These are phyloP conservation scores for Mercenaria mercenaria DNA, from an alignment of 1,140 invertebrate species.

Conservation along the genomic window DNA sequence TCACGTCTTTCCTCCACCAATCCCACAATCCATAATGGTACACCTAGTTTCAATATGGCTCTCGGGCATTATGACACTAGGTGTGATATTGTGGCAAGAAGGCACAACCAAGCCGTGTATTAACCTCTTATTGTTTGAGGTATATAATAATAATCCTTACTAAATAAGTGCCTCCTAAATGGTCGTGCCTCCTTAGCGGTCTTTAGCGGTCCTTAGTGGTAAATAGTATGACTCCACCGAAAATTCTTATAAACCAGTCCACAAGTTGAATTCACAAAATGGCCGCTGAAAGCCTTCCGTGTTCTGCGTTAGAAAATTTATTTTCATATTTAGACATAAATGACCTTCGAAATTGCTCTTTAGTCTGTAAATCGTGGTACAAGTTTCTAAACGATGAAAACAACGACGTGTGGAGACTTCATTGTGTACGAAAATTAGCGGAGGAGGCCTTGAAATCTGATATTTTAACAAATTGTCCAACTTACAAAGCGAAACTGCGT, in stretches of 20 bases:
- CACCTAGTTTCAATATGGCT: no score
- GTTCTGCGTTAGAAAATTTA: constrained; percentile 96
- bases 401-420: constrained; percentile 97
- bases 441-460: constrained; percentile 97
- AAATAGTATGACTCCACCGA: no score
- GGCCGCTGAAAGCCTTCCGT: constrained; percentile 87
- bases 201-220: no score
- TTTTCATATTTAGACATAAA: constrained; percentile 96
- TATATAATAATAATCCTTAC: no score
- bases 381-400: constrained; percentile 96
- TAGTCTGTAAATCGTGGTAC: constrained; percentile 98
- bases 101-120: no score
- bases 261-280: constrained; percentile 64
- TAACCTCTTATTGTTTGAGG: no score
- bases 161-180: no score
- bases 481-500: constrained; percentile 97
- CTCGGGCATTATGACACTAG: no score
- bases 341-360: constrained; percentile 94
- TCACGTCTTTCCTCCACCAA: no score
- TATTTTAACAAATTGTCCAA: constrained; percentile 94
- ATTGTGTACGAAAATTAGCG: constrained; percentile 94
- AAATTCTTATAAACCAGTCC: constrained; percentile 10
- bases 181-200: no score
- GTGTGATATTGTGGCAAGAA: no score
- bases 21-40: no score